A percentile compares a stretch with the other conserved stretches of the same genome.
phyloP scores from a whole-genome alignment of 2,888 invertebrate species.

The Napeogenes sylphis region DNA sequence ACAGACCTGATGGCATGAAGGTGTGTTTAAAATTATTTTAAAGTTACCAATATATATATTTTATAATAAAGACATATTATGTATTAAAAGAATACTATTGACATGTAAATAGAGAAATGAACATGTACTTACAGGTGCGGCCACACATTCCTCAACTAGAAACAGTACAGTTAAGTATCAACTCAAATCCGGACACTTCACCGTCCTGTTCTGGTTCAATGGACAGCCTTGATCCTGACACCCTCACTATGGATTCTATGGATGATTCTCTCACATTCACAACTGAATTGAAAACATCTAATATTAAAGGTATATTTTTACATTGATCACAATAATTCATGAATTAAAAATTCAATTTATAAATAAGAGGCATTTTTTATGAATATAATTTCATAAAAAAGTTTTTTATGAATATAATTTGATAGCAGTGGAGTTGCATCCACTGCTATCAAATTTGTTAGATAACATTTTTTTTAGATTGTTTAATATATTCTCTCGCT shows the following conservation, averaged over 20 bases:
- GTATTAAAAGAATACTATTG: not conserved
- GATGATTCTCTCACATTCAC: conserved; percentile 66
- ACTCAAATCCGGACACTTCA: conserved; percentile 62
- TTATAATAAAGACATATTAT: not conserved
- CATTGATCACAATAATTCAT: too few relatives aligned
- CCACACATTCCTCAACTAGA: conserved; percentile 83
- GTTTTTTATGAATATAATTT: too few relatives aligned
- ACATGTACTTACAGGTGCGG: conserved; percentile 68
- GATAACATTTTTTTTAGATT: too few relatives aligned
- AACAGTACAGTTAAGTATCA: conserved; percentile 75
- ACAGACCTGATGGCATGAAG: conserved; percentile 88
- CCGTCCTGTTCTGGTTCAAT: conserved; percentile 70
- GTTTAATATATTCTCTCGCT: conserved; percentile 31
- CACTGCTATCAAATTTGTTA: too few relatives aligned
- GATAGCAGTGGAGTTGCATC: too few relatives aligned
- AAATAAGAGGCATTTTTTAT: too few relatives aligned
- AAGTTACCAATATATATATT: not conserved
- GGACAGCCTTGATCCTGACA: conserved; percentile 67
- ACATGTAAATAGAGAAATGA: not conserved
- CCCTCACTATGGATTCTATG: conserved; percentile 68
- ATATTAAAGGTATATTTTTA: conserved; percentile 62
- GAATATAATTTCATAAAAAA: too few relatives aligned
- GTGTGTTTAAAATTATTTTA: conserved; percentile 51
- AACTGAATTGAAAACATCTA: conserved; percentile 61
- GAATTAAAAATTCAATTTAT: too few relatives aligned